Percentiles rank a stretch among this genome's conserved stretches.
These are phyloP conservation scores for Ifrita kowaldi DNA, from an alignment of 2,113 vertebrate species.

Conservation along the genomic window DNA sequence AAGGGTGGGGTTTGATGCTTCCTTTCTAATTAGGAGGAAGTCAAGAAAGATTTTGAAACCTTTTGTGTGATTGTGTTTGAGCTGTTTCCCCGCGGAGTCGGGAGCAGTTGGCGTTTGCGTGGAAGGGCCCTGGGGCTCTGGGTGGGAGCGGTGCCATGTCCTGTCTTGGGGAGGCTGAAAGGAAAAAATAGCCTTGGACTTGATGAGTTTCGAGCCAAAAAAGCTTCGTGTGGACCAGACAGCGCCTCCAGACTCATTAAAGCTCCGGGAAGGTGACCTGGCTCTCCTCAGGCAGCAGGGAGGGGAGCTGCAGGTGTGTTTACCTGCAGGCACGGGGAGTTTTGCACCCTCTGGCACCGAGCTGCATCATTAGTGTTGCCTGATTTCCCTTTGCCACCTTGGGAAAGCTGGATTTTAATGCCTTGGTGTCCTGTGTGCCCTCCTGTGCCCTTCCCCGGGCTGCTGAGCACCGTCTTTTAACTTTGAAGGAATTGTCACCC, in stretches of 20 bases:
- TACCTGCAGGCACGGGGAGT: not conserved
- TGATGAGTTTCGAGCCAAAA: not conserved
- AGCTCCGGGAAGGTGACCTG: not conserved
- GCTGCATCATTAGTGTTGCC: not conserved
- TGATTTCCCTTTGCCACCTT: not conserved
- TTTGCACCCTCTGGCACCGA: not conserved
- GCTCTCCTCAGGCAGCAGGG: not conserved
- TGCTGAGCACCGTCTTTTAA: not conserved
- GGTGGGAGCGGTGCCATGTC: not conserved
- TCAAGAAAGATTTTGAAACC: not conserved
- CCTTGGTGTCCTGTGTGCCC: not conserved
- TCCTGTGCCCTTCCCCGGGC: not conserved
- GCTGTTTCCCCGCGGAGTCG: accelerated
- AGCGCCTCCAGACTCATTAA: not conserved
- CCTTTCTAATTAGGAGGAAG: not conserved
- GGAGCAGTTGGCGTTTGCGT: not conserved
- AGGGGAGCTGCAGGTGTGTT: not conserved
- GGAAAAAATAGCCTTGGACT: not conserved
- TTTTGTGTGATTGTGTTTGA: not conserved
- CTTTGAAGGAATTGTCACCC: not conserved
- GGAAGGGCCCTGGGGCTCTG: not conserved
- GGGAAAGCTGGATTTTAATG: not conserved
- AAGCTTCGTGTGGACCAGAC: not conserved
- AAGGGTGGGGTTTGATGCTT: not conserved
- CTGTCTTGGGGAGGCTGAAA: not conserved